phyloP scores from a whole-genome alignment of 2,113 vertebrate genomes.

The Pedionomus torquatus region DNA sequence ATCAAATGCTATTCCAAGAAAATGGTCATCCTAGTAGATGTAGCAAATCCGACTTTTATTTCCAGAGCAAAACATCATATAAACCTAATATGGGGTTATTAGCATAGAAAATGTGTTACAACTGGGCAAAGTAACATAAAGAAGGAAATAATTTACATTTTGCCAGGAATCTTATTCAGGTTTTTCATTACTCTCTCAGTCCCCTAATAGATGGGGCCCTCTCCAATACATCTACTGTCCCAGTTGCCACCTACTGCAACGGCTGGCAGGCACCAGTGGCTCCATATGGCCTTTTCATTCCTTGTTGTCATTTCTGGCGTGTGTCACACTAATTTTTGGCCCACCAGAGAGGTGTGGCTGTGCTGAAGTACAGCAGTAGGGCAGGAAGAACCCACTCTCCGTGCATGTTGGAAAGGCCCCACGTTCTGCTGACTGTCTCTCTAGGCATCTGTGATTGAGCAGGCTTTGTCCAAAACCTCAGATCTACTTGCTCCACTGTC shows the following conservation, averaged over 20 bases:
- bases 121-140: background rate
- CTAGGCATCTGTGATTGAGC: background rate
- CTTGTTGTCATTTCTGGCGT: slow-evolving; percentile 52
- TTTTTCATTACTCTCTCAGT: background rate
- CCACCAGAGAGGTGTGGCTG: slow-evolving; percentile 44
- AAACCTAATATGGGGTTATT: background rate
- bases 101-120: background rate
- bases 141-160: background rate
- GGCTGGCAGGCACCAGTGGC: slow-evolving; percentile 44
- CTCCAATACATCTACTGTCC: slow-evolving; percentile 17
- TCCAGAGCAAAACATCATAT: background rate
- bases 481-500: background rate
- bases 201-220: background rate
- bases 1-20: background rate
- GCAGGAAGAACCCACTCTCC: slow-evolving; percentile 11
- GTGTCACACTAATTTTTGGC: background rate
- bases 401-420: background rate
- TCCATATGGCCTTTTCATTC: slow-evolving; percentile 62
- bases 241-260: slow-evolving; percentile 46
- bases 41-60: background rate
- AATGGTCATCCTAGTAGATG: background rate
- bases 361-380: background rate
- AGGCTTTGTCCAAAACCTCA: background rate
- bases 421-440: background rate
- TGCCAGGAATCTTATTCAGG: background rate